Evolutionary conservation across 2,888 invertebrate genomes (phyloP).

Genomic region (Zygothrica quintamaculata): DNA sequence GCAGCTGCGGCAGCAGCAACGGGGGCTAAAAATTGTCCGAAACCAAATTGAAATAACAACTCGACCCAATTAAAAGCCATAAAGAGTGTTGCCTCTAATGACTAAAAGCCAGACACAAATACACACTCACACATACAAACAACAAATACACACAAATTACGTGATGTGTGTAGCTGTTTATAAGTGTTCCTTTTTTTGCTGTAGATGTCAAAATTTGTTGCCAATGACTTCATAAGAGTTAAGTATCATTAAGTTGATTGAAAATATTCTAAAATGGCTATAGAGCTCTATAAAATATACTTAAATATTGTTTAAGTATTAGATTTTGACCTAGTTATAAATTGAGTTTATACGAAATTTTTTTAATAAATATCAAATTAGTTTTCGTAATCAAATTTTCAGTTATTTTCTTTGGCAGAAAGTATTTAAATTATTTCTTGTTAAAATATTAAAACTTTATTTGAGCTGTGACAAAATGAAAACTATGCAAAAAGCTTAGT

Average conservation of each 20-base stretch:
- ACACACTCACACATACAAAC: slow-evolving; percentile 5
- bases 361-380: no score
- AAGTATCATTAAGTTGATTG: slow-evolving; percentile 22
- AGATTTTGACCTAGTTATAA: no score
- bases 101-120: slow-evolving; percentile 29
- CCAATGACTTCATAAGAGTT: slow-evolving; percentile 49
- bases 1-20: slow-evolving; percentile 13
- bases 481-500: no score
- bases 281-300: no score
- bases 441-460: no score
- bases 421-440: no score
- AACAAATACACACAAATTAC: slow-evolving; percentile 10
- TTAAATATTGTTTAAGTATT: no score
- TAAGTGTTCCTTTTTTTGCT: slow-evolving; percentile 33
- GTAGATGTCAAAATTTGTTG: slow-evolving; percentile 27
- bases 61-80: slow-evolving; percentile 61
- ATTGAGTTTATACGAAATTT: no score
- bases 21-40: slow-evolving; percentile 27
- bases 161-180: slow-evolving; percentile 38
- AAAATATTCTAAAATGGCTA: neutral
- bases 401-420: no score
- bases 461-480: no score
- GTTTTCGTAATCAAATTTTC: no score
- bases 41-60: slow-evolving; percentile 60
- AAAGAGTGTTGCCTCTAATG: slow-evolving; percentile 48